phyloP scores from a whole-genome alignment of 2,888 invertebrate genomes.

The Drosophila setosimentum region DNA sequence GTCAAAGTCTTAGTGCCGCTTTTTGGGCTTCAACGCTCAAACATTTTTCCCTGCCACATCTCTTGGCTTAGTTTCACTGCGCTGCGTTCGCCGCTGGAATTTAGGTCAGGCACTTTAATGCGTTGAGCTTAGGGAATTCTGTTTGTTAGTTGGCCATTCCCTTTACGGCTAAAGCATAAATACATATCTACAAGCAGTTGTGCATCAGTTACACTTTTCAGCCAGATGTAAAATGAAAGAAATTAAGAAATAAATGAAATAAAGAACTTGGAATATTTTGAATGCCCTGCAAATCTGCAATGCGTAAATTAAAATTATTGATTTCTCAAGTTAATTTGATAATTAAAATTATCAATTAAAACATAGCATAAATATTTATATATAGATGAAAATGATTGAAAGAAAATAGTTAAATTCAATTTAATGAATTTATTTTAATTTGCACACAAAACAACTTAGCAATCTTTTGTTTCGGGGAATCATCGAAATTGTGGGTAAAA shows the following conservation, averaged over 20 bases:
- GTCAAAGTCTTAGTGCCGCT: constrained; percentile 49
- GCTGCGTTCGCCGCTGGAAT: constrained; percentile 42
- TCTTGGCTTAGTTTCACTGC: constrained; percentile 32
- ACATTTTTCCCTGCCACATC: constrained; percentile 21
- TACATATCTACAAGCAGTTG: background rate
- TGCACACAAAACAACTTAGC: constrained; percentile 1
- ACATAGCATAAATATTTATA: background rate
- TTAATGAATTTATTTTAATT: background rate
- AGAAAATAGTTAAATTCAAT: background rate
- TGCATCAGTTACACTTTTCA: background rate
- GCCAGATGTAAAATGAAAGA: background rate
- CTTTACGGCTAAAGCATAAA: constrained; percentile 16
- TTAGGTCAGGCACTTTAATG: constrained; percentile 65
- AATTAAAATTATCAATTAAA: background rate
- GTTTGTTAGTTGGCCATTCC: constrained; percentile 28
- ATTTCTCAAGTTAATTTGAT: background rate
- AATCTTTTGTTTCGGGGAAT: constrained; percentile 19
- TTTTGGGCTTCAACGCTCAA: constrained; percentile 36
- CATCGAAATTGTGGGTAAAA: constrained; percentile 14
- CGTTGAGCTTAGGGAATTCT: constrained; percentile 48
- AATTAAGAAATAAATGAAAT: too few relatives aligned
- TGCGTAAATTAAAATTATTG: background rate
- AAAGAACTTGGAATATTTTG: background rate
- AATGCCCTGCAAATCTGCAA: background rate
- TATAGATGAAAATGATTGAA: background rate